Base-by-base conservation (phyloP, 2,888 invertebrate genomes). In the Conops quadrifasciatus region DNA sequence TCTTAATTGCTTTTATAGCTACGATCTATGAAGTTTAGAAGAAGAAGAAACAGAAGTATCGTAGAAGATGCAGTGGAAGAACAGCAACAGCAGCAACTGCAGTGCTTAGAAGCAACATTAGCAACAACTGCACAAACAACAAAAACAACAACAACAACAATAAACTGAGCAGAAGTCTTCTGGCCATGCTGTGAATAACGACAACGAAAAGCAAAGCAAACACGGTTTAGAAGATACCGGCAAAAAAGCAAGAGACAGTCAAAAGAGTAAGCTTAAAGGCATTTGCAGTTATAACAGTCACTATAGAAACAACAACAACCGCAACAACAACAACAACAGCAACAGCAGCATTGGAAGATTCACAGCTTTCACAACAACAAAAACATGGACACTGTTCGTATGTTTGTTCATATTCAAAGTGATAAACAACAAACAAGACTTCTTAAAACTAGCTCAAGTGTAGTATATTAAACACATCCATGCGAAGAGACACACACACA, bases 1-100 rank as follows among this genome's bases (percentile, higher is more conserved):
- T 81, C 81, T 81, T 81, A 81, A 81, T 81, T 81, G 81, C 81
- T 81, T 81, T 78, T 80, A 80, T 77, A 79, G 80, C 80, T 79
- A 80, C 80, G 81, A 81, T 81, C 80, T 78, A 75, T 70, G 75
- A 59, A 59, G n/a, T n/a, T n/a, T 53, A 53, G 62, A 72, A 70
- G 65, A 7, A 13, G 47, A 16, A 24, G 53, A 36, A 36, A 36
- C 9, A 36, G 9, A 36, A 36, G 36, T n/a, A n/a, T n/a, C n/a
- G n/a, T n/a, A n/a, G n/a, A n/a, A n/a, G 9, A 36, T 7, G 36
- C 36, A 7, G 9, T 36, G 36, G 4, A 36, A 7, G 36, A 36
- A 36, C 5, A 36, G 4, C 36, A 36, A 36, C 36, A 9, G 36
- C 36, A 36, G 43, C 51, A 67, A 63, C 47, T 63, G 28, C 36